phyloP scores from a whole-genome alignment of 2,113 vertebrate genomes.

The Erinaceus europaeus region DNA sequence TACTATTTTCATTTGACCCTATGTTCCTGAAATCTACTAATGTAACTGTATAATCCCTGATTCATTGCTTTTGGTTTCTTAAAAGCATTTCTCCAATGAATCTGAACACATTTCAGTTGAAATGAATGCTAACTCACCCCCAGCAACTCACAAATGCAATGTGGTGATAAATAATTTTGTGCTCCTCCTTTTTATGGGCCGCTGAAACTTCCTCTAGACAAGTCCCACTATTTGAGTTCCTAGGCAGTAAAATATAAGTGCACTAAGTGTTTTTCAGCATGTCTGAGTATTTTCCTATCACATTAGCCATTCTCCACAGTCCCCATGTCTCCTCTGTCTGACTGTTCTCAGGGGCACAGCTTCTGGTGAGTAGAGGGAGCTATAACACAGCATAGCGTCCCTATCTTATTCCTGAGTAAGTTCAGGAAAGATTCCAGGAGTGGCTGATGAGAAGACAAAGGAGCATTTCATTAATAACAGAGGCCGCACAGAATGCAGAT shows the following conservation, averaged over 20 bases:
- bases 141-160: neutral
- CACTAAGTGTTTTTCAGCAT: neutral
- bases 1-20: neutral
- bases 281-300: rapidly evolving
- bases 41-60: neutral
- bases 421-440: neutral
- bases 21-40: neutral
- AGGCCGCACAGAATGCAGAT: too few relatives aligned
- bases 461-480: neutral
- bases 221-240: neutral
- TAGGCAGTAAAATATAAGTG: neutral
- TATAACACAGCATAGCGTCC: neutral
- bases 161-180: neutral
- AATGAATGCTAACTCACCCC: neutral
- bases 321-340: neutral
- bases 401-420: neutral
- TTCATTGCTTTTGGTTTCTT: neutral
- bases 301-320: neutral
- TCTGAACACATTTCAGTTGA: neutral
- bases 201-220: neutral
- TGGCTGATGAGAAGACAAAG: neutral
- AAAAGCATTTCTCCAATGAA: neutral
- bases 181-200: neutral
- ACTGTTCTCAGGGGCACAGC: neutral
- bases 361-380: neutral